These are phyloP conservation scores for Neocloeon triangulifer DNA, from an alignment of 1,140 invertebrate species.

Conservation along the genomic window DNA sequence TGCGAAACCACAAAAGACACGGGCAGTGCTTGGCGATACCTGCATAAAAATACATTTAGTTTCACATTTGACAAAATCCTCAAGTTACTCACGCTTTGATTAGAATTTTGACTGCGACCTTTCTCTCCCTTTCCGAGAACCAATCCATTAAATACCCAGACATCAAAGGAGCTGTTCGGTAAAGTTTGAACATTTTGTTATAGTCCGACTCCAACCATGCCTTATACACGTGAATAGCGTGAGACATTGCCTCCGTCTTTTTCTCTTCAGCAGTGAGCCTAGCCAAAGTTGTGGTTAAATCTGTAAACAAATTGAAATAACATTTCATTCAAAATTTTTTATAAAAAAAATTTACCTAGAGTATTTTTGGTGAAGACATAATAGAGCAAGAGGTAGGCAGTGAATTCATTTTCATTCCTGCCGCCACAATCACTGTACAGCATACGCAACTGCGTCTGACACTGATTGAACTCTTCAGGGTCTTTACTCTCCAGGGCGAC, in stretches of 20 bases:
- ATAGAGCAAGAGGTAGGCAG: conserved; percentile 82
- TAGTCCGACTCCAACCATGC: conserved; percentile 85
- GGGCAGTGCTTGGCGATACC: conserved; percentile 77
- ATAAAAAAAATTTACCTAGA: conserved; percentile 40
- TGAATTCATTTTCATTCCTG: conserved; percentile 60
- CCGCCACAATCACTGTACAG: conserved; percentile 55
- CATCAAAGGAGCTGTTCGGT: conserved; percentile 74
- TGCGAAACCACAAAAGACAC: conserved; percentile 62
- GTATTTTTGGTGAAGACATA: conserved; percentile 94
- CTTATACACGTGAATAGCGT: conserved; percentile 65
- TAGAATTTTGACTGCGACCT: conserved; percentile 69
- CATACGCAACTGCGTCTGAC: conserved; percentile 90
- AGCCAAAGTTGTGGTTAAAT: conserved; percentile 76
- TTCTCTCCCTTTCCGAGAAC: conserved; percentile 85
- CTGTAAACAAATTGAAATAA: conserved; percentile 25
- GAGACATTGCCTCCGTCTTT: conserved; percentile 58
- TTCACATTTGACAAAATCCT: neutral
- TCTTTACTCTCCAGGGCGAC: conserved; percentile 94
- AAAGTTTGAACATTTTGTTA: conserved; percentile 77
- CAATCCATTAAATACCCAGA: conserved; percentile 91
- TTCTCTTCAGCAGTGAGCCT: conserved; percentile 54
- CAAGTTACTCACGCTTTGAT: conserved; percentile 80
- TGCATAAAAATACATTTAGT: conserved; percentile 15
- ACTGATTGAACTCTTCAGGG: conserved; percentile 97
- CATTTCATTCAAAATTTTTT: neutral